Percentiles rank a stretch among this genome's conserved stretches.
Conservation (phyloP, 2,797 vertebrate species). For the Periparus ater region DNA sequence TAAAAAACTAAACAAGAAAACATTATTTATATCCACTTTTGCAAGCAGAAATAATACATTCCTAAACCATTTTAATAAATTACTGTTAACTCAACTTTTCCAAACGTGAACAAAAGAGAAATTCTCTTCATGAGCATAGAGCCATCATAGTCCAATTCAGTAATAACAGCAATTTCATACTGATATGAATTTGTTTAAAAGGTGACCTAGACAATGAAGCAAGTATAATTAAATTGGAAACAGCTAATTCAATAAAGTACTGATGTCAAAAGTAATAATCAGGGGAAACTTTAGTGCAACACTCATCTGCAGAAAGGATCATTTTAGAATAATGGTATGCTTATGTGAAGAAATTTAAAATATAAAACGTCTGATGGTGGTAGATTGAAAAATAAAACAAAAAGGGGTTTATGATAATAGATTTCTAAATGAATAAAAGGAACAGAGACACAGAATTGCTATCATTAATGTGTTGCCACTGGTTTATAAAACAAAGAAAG, state of each 20-base stretch:
- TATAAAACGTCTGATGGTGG: slow-evolving; percentile 24
- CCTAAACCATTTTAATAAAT: background rate
- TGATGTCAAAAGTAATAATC: slow-evolving; percentile 65
- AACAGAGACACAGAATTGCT: background rate
- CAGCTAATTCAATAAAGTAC: slow-evolving; percentile 65
- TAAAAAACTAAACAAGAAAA: background rate
- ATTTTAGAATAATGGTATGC: slow-evolving; percentile 30
- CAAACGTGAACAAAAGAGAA: background rate
- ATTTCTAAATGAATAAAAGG: slow-evolving; percentile 8
- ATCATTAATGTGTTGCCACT: background rate
- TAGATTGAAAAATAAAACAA: background rate
- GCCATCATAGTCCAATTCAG: slow-evolving; percentile 10
- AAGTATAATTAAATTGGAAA: slow-evolving; percentile 63
- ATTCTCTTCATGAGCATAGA: background rate
- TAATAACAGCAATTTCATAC: slow-evolving; percentile 40
- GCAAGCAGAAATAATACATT: background rate
- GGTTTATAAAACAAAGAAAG: slow-evolving; percentile 37
- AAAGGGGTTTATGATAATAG: slow-evolving; percentile 31
- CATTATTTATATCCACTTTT: background rate
- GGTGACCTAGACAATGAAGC: slow-evolving; percentile 54
- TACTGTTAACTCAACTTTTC: background rate
- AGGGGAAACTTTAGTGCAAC: slow-evolving; percentile 54
- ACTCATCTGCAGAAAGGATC: slow-evolving; percentile 52
- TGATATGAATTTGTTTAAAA: slow-evolving; percentile 62
- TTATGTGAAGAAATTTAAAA: slow-evolving; percentile 54